These are phyloP conservation scores for Chaenogobius annularis DNA, from an alignment of 2,113 vertebrate genomes.

Conservation along the genomic window DNA sequence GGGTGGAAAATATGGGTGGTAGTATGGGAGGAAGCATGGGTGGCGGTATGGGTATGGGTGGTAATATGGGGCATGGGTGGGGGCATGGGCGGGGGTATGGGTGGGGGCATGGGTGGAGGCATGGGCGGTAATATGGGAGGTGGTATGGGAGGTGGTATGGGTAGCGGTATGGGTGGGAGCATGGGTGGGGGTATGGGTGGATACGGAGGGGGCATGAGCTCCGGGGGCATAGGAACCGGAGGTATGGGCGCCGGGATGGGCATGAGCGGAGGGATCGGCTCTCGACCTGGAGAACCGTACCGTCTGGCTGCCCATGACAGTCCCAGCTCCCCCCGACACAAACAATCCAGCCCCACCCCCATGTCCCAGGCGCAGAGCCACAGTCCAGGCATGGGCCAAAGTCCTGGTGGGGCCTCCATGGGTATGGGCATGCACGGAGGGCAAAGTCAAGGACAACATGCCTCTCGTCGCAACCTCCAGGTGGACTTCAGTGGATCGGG, in stretches of 20 bases:
- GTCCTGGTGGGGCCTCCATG: conserved; percentile 39
- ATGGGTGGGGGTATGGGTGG: conserved; percentile 15
- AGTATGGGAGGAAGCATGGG: conserved; percentile 26
- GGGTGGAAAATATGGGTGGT: conserved; percentile 15
- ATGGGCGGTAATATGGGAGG: conserved; percentile 1
- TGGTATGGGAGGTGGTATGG: conserved; percentile 24
- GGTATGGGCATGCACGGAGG: conserved; percentile 49
- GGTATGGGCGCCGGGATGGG: conserved; percentile 53
- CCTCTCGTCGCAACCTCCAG: conserved; percentile 74
- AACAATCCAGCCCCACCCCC: conserved; percentile 60
- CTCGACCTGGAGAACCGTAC: conserved; percentile 65
- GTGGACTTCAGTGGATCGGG: conserved; percentile 71
- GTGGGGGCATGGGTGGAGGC: background rate
- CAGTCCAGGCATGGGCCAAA: conserved; percentile 37
- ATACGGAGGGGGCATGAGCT: conserved; percentile 26
- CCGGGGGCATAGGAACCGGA: conserved; percentile 13
- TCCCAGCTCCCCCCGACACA: conserved; percentile 64
- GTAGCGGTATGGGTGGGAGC: conserved; percentile 1
- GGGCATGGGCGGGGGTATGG: conserved; percentile 1
- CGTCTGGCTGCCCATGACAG: conserved; percentile 73
- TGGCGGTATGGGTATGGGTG: conserved; percentile 50
- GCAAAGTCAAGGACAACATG: conserved; percentile 69
- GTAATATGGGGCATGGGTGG: conserved; percentile 23
- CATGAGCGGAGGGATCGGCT: conserved; percentile 56
- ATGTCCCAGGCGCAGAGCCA: conserved; percentile 34